Evolutionary conservation across 2,797 vertebrate species (phyloP), one percentile per base, ranked within the genome.

Genomic region (Smutsia temminckii): DNA sequence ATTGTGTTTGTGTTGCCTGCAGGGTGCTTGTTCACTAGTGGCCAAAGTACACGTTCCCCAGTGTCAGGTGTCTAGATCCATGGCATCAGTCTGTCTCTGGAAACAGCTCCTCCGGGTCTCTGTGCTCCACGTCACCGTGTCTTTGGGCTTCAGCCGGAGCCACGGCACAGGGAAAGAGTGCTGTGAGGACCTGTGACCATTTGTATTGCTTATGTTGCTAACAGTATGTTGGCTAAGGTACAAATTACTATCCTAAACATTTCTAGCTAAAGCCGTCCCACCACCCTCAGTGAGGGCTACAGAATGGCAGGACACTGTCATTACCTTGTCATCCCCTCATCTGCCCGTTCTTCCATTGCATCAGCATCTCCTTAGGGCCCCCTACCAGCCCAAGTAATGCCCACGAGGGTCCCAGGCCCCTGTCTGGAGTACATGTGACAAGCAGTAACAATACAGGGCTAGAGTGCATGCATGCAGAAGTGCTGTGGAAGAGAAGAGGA

Each of bases 371-470:
- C 29, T 23, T 18, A 3, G 53, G 42, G 16, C 18, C 37, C 37
- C 27, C 11, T 12, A 20, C n/a, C 27, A 25, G 14, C 23, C 49
- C 49, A 17, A 40, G 66, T 66, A 17, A 18, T 29, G 46, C 51
- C 66, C 68, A 17, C 7, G 61, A 37, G 61, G 40, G n/a, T 17
- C 18, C 66, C 25, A 12, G 66, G 9, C n/a, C 75, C 83, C 85
- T n/a, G 25, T 40, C 49, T 42, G 85, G 34, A 20, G 29, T 14
- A 49, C 61, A 32, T 3, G 7, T 42, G 29, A n/a, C 77, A 8
- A 1, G 3, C 0, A 3, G 9, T 21, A 6, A 1, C 2, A 2
- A 6, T 2, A 3, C 29, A 17, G 53, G 23, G 17, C n/a, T 18
- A 11, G 14, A 6, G 2, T 0, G 0, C 6, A 17, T 6, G 7